Evolutionary conservation across 2,888 invertebrate species (phyloP).

Genomic region (Scaptodrosophila latifasciaeformis): DNA sequence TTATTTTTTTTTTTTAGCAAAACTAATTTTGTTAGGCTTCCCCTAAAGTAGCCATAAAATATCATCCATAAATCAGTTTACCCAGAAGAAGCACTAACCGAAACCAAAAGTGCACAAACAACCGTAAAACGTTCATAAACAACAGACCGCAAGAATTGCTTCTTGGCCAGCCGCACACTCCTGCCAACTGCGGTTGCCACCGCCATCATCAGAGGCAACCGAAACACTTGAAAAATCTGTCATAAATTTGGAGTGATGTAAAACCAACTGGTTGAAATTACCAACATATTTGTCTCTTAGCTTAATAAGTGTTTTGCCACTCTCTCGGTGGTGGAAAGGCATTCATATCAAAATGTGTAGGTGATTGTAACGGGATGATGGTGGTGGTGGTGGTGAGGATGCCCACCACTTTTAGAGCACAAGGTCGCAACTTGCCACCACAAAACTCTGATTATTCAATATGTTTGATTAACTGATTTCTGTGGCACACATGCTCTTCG

Average conservation of each 20-base stretch:
- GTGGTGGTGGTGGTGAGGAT: background rate
- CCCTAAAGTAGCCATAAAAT: too few species aligned
- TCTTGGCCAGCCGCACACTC: conserved; percentile 33
- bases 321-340: conserved; percentile 13
- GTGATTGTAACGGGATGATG: conserved; percentile 6
- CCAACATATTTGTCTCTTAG: conserved; percentile 64
- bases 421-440: background rate
- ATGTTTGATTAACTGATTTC: conserved; percentile 70
- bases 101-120: background rate
- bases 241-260: conserved; percentile 55
- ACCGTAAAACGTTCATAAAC: conserved; percentile 57
- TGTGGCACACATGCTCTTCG: conserved; percentile 32
- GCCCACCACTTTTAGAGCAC: background rate
- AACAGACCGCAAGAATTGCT: conserved; percentile 57
- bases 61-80: conserved; percentile 52
- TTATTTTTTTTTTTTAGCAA: too few species aligned
- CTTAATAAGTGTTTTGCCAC: conserved; percentile 56
- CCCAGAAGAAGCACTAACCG: conserved; percentile 47
- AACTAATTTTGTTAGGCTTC: too few species aligned
- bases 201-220: conserved; percentile 8
- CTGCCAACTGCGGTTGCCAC: conserved; percentile 33
- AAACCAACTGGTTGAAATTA: conserved; percentile 65
- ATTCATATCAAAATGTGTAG: too few species aligned
- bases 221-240: conserved; percentile 65
- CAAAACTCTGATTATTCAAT: conserved; percentile 72